phyloP scores from a whole-genome alignment of 2,888 invertebrate species.

The Eumerus sabulonum region DNA sequence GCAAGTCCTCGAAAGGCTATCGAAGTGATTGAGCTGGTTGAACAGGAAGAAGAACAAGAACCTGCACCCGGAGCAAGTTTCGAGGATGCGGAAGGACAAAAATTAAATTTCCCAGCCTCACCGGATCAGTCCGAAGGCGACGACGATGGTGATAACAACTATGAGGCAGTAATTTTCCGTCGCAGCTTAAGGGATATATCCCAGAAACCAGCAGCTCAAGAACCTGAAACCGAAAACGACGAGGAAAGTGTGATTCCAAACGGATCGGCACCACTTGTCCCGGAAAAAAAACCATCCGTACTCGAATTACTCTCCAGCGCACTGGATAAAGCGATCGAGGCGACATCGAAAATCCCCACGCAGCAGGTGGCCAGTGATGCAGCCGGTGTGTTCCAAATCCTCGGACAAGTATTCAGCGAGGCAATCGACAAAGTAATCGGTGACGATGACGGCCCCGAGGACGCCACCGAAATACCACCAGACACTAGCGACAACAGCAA shows the following conservation, averaged over 20 bases:
- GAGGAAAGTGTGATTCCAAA: slow-evolving; percentile 39
- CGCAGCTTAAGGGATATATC: slow-evolving; percentile 30
- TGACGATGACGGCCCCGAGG: slow-evolving; percentile 71
- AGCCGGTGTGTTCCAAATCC: slow-evolving; percentile 76
- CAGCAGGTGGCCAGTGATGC: slow-evolving; percentile 76
- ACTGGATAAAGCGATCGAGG: slow-evolving; percentile 74
- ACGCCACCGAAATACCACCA: neutral
- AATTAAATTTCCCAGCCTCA: slow-evolving; percentile 7
- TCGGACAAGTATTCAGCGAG: slow-evolving; percentile 76
- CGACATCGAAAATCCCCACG: slow-evolving; percentile 74
- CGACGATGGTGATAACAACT: slow-evolving; percentile 10
- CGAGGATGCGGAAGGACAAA: slow-evolving; percentile 20
- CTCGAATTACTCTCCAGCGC: slow-evolving; percentile 75
- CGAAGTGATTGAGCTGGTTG: slow-evolving; percentile 9
- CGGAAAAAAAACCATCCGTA: slow-evolving; percentile 74
- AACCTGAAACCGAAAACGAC: slow-evolving; percentile 13
- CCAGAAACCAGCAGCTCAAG: slow-evolving; percentile 32
- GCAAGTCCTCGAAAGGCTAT: slow-evolving; percentile 12
- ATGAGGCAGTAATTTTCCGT: slow-evolving; percentile 7
- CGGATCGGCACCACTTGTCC: slow-evolving; percentile 20
- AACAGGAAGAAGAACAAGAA: no score
- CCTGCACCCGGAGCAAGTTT: neutral
- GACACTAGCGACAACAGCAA: neutral
- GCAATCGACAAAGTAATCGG: slow-evolving; percentile 76
- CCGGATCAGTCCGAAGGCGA: slow-evolving; percentile 12